These are phyloP conservation scores for Sternarchorhynchus goeldii DNA, from an alignment of 2,797 vertebrate species.

Conservation along the genomic window DNA sequence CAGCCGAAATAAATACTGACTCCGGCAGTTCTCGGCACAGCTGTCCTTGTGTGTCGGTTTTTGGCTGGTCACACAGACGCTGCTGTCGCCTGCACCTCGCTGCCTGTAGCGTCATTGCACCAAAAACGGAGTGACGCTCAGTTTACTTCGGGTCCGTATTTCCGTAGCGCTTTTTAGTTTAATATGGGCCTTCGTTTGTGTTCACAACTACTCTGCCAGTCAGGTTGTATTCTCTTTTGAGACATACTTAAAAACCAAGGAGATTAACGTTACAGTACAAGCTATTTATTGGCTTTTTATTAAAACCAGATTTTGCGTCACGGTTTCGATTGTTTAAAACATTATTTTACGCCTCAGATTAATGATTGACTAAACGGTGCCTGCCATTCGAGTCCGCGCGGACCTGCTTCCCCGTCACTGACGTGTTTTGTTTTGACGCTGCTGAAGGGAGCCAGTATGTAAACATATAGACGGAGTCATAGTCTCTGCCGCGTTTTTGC, in stretches of 20 bases:
- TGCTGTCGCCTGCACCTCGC: constrained; percentile 59
- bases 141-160: neutral
- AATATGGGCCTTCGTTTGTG: neutral
- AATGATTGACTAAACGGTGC: constrained; percentile 44
- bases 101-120: constrained; percentile 50
- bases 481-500: constrained; percentile 50
- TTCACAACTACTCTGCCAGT: neutral
- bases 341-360: constrained; percentile 17
- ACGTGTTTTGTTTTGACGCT: neutral
- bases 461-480: constrained; percentile 55
- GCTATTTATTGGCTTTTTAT: neutral
- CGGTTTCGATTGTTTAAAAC: neutral
- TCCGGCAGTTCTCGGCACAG: constrained; percentile 62
- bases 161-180: no score
- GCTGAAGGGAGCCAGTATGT: constrained; percentile 33
- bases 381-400: constrained; percentile 39
- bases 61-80: constrained; percentile 15
- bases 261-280: constrained; percentile 4
- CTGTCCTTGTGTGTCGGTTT: constrained; percentile 59
- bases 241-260: neutral
- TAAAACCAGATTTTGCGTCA: neutral
- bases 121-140: constrained; percentile 45
- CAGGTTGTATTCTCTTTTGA: constrained; percentile 16
- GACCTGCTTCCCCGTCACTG: neutral
- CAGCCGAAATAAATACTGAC: constrained; percentile 78